Conservation (phyloP, 2,888 invertebrate species). For the Bellardia bayeri region DNA sequence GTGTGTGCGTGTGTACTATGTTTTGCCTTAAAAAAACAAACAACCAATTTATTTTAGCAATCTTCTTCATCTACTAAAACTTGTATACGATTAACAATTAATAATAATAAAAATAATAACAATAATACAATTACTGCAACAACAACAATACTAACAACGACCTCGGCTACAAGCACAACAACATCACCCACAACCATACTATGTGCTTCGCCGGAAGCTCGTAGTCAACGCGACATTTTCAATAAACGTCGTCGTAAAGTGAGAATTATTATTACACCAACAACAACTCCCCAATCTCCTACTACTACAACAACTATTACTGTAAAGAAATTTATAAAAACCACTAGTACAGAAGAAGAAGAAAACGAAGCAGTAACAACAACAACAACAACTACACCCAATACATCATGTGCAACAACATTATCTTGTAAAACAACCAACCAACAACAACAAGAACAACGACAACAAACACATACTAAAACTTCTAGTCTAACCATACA, state of each 20-base stretch:
- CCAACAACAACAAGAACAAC: constrained; percentile 52
- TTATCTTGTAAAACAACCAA: constrained; percentile 51
- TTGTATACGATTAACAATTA: constrained; percentile 69
- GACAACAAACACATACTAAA: constrained; percentile 41
- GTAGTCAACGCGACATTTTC: constrained; percentile 78
- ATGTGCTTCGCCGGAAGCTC: constrained; percentile 75
- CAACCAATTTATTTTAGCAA: constrained; percentile 64
- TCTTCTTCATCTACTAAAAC: constrained; percentile 71
- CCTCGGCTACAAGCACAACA: constrained; percentile 64
- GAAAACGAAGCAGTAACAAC: constrained; percentile 41
- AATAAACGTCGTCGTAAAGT: constrained; percentile 78
- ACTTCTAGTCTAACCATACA: constrained; percentile 49
- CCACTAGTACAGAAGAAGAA: constrained; percentile 22
- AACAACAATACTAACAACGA: constrained; percentile 65
- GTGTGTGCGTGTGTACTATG: constrained; percentile 9
- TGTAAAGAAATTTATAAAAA: constrained; percentile 9
- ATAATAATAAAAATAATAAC: constrained; percentile 70
- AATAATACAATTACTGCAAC: constrained; percentile 72
- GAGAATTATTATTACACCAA: constrained; percentile 74
- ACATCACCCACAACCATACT: constrained; percentile 63
- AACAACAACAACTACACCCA: constrained; percentile 69
- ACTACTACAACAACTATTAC: neutral
- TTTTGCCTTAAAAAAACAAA: constrained; percentile 52
- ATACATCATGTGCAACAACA: constrained; percentile 31
- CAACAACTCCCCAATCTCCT: constrained; percentile 27